Conservation (phyloP, 2,113 vertebrate genomes). For the Prionailurus bengalensis region DNA sequence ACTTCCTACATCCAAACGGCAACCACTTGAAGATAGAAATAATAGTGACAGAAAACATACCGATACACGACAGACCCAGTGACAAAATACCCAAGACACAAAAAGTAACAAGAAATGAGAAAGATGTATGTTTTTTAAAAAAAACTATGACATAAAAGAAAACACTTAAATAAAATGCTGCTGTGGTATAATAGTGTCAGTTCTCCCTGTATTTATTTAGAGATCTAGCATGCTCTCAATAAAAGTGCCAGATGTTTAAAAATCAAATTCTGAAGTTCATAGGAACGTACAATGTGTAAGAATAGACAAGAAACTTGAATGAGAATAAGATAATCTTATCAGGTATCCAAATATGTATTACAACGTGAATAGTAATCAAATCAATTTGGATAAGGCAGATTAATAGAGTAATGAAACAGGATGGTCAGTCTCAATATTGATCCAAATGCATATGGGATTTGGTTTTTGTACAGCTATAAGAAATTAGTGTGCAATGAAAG, state of each 20-base stretch:
- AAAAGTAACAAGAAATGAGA: neutral
- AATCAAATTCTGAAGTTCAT: neutral
- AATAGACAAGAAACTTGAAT: neutral
- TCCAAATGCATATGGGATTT: neutral
- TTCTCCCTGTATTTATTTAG: neutral
- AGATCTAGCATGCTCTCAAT: neutral
- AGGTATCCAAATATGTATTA: neutral
- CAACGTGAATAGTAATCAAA: neutral
- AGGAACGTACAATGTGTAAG: neutral
- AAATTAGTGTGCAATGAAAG: neutral
- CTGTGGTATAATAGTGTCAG: neutral
- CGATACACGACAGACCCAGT: neutral
- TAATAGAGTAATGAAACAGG: neutral
- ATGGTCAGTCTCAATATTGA: neutral
- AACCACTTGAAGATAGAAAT: neutral
- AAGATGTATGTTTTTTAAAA: neutral
- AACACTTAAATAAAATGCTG: neutral
- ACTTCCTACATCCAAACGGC: neutral
- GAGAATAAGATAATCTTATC: neutral
- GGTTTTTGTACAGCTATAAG: neutral
- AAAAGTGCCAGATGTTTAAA: constrained; percentile 13
- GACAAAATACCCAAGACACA: neutral
- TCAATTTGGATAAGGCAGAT: neutral
- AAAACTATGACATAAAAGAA: neutral
- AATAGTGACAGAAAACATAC: neutral